Evolutionary conservation across 2,113 vertebrate genomes (phyloP), one percentile per base, ranked within the genome.

Genomic region (Beaufortia kweichowensis): DNA sequence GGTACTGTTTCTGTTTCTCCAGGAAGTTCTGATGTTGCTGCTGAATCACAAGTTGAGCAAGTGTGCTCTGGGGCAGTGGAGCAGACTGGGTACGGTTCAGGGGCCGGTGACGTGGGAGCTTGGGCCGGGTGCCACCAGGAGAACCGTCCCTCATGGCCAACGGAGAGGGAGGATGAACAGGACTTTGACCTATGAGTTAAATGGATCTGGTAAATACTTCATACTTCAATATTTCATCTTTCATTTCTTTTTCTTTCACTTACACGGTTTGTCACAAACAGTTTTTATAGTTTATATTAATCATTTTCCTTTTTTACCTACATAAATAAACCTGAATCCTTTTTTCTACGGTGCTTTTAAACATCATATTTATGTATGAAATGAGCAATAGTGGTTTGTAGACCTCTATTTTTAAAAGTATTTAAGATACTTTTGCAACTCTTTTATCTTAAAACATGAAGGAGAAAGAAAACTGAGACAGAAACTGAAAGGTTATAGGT

Each of bases 1-100:
- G 96, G 88, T 98, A 99, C 73, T 95, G 95, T 88, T 97, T 99
- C 90, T 98, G 97, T 78, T 96, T 96, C 90, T 98, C 96, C 89
- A 98, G 86, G 90, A 98, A 98, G 39, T 98, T 95, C 89, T 98
- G 97, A 88, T 99, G 97, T 62, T 99, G 97, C 86, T 99, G 96
- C 87, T 98, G 97, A 85, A 98, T 97, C 83, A 99, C 96, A 65
- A 99, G 92, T 85, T 99, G 97, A 67, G 97, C 97, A 90, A 99
- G 89, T 0, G 96, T 95, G 85, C 94, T 96, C 89, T 98, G 97
- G 78, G 96, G 97, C 89, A 98, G 92, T 28, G 96, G 97, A 21
- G 96, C 96, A 11, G 96, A 98, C 88, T 99, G 96, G 65, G 97
- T 99, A 86, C 96, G 88, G 86, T 98, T 96, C 84, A 98, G 88